Evolutionary conservation across 2,797 vertebrate species (phyloP).

Genomic region (Macrochelys suwanniensis): DNA sequence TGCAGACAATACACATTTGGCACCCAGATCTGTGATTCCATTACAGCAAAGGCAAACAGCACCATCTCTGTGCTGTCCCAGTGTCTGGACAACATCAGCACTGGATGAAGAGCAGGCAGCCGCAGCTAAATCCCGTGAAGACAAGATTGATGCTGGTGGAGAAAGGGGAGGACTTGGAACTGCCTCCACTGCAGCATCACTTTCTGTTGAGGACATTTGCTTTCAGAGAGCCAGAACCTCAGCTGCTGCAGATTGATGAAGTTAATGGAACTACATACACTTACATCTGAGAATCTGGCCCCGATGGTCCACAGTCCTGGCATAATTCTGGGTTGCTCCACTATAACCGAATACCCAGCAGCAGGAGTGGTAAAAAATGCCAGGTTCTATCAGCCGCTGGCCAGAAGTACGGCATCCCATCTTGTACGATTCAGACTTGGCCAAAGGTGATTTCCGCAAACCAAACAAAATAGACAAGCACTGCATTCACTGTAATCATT

Average conservation of each 20-base stretch:
- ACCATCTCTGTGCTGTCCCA: neutral
- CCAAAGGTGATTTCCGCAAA: neutral
- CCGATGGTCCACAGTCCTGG: neutral
- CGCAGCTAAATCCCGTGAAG: neutral
- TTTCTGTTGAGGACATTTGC: neutral
- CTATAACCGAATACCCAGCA: neutral
- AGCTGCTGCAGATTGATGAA: neutral
- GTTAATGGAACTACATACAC: neutral
- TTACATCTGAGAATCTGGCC: neutral
- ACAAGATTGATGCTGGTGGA: neutral
- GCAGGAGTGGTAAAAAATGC: neutral
- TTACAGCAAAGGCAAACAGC: neutral
- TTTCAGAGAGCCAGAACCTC: neutral
- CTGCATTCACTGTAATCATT: neutral
- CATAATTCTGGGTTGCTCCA: neutral
- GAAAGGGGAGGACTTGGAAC: neutral
- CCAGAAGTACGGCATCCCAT: neutral
- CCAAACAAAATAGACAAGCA: neutral
- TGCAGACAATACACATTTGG: rapidly evolving
- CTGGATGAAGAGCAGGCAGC: neutral
- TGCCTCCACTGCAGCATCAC: neutral
- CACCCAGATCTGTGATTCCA: rapidly evolving
- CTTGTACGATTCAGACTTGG: neutral
- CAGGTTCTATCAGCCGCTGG: neutral
- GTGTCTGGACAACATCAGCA: neutral